These are phyloP conservation scores for Chromis chromis DNA, from an alignment of 2,797 vertebrate species.

Conservation along the genomic window DNA sequence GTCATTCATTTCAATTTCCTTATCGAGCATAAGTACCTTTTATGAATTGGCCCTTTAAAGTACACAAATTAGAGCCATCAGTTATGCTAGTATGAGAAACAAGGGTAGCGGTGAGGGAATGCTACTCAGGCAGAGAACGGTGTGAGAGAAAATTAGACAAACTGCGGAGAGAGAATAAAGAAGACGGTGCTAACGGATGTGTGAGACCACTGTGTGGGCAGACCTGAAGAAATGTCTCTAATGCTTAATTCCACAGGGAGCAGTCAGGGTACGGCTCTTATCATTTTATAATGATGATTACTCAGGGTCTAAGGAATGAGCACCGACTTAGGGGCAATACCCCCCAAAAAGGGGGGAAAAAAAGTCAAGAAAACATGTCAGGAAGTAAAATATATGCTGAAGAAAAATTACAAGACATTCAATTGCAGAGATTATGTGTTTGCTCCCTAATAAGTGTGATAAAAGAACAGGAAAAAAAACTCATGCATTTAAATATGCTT, in stretches of 20 bases:
- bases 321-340: conserved; percentile 60
- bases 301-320: conserved; percentile 68
- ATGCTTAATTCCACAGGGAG: conserved; percentile 76
- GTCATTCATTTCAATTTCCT: conserved; percentile 83
- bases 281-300: conserved; percentile 83
- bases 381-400: conserved; percentile 73
- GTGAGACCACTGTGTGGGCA: conserved; percentile 65
- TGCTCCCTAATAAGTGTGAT: conserved; percentile 82
- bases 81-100: conserved; percentile 78
- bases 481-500: conserved; percentile 90
- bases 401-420: conserved; percentile 81
- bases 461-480: conserved; percentile 76
- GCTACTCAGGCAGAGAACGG: conserved; percentile 51
- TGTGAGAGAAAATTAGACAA: conserved; percentile 61
- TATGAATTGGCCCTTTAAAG: conserved; percentile 84
- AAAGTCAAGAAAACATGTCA: conserved; percentile 60
- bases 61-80: conserved; percentile 85
- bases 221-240: conserved; percentile 70
- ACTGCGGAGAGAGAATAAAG: conserved; percentile 46
- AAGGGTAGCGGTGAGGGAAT: conserved; percentile 54
- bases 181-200: conserved; percentile 63
- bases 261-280: conserved; percentile 73
- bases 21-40: conserved; percentile 80
- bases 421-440: conserved; percentile 82
- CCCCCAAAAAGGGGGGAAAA: neutral